Base-by-base conservation (phyloP, 2,888 invertebrate genomes). In the Brachypalpus laphriformis region DNA sequence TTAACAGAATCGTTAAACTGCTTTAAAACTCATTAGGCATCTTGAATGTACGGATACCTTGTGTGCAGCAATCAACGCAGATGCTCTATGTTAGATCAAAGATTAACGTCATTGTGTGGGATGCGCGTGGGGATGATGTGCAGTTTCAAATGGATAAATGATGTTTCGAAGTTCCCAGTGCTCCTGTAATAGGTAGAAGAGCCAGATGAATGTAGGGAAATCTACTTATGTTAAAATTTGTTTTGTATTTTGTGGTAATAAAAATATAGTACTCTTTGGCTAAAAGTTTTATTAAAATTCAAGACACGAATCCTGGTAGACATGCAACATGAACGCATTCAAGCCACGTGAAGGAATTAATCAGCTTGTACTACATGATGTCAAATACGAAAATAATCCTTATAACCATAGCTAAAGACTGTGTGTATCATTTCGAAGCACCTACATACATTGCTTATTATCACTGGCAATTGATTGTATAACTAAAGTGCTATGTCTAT, bases 331-430 rank as follows among this genome's bases (percentile, higher is more conserved):
- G 56, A 56, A 31, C 34, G 45, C 37, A 65, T 45, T 31, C 42
- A 59, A 28, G 49, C 22, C 59, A 75, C 47, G 65, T 75, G 66
- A 66, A 47, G 65, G 65, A 75, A 47, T 66, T 37, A 66, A 37
- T 25, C 37, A 45, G 28, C 54, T 54, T 56, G 42, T 42, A 54
- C n/a, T n/a, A n/a, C 37, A 51, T 40, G 54, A 40, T 54, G 45
- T 28, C 42, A 42, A 54, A 45, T 63, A 45, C 14, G 47, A 34
- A 56, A 47, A 14, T 75, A 42, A 34, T 63, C 54, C 63, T 22
- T 45, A 54, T 31, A 59, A 25, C 34, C 18, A 25, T 25, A 22
- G 1, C 14, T 18, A 31, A 25, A 34, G 1, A 2, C 11, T 11
- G 49, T 22, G n/a, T 57, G 66, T 25, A n/a, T 37, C 20, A 40